Base-by-base conservation (phyloP, 2,888 invertebrate species). In the Rosalia funebris region DNA sequence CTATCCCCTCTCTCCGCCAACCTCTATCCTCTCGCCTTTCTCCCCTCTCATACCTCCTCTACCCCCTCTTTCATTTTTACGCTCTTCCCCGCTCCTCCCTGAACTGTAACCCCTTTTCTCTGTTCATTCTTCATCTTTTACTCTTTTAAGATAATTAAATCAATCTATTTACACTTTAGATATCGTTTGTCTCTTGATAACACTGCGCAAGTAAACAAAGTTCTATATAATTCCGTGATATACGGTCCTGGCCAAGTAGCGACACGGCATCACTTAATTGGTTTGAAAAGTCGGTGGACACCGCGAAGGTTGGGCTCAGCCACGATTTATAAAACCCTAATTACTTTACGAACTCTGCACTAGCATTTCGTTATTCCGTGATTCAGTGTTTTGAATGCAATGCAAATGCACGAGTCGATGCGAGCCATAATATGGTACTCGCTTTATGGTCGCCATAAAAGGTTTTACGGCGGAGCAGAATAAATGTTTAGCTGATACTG, bases 271-370 rank as follows among this genome's bases (percentile, higher is more conserved):
- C 17, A 15, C 42, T 20, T 50, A 60, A 48, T 44, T 60, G 60
- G 50, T 50, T 58, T 57, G 62, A 65, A 55, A 59, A 62, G 63
- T 59, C 60, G 63, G 56, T 63, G 63, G 54, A 58, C 44, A 46
- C 41, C 19, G 41, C 46, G 57, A 31, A 17, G 57, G 42, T 41
- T 41, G 48, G 41, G 31, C 25, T 32, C 52, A 14, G 12, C 32
- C 3, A 14, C 46, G 41, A 41, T 41, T 57, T 48, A 45, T 48
- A 57, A 57, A 47, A 41, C 32, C 48, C n/a, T 41, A 39, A 57
- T 57, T 46, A 57, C 34, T 41, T 48, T 41, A 48, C 31, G 48
- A 25, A 37, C 39, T 31, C 34, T 11, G 20, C 5, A 16, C 46
- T 34, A 45, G 39, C 44, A 31, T 39, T 39, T 55, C 55, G 20